Evolutionary conservation across 2,888 invertebrate species (phyloP), one percentile per base, ranked within the genome.

Genomic region (Tolmerus cingulatus): DNA sequence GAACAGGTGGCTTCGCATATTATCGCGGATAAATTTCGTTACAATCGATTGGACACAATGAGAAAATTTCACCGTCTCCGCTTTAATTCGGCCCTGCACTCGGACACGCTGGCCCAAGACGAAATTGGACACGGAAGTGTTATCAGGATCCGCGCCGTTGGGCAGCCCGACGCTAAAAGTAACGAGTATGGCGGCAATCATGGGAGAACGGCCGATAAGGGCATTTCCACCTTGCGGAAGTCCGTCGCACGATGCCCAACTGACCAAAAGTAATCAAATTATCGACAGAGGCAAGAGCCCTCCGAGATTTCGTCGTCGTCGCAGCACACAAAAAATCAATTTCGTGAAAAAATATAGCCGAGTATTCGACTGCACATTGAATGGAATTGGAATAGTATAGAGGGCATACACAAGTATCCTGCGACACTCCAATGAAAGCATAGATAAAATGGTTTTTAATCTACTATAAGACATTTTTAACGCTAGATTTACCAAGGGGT

Each of bases 21-120:
- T 84, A 74, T 74, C 57, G 66, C 66, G 34, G 66, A 84, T 84
- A 84, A 84, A 40, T 84, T 84, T 84, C 84, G 84, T 84, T 74
- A 84, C 84, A 84, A 84, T 84, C 74, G 84, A 66, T 84, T 84
- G 84, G 84, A 84, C 84, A 84, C 84, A 84, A 84, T 74, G 57
- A 74, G 74, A 66, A 37, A 74, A 66, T 66, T 40, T 84, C 51
- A 55, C 66, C 34, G 40, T 84, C 66, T 84, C 40, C 27, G 37
- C 57, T 19, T 84, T 66, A 40, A n/a, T 66, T 34, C 27, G 66
- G 1, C 27, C 66, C 12, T 30, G 23, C 40, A 23, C 23, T 84
- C 84, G 82, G 74, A 66, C 84, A 84, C 74, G 84, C 40, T 40
- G 66, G 14, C 12, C 46, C 27, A 27, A 40, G 40, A 37, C 37